A percentile compares a stretch with the other conserved stretches of the same genome.
Conservation (phyloP, 1,140 invertebrate genomes). For the Drosophila leontia region DNA sequence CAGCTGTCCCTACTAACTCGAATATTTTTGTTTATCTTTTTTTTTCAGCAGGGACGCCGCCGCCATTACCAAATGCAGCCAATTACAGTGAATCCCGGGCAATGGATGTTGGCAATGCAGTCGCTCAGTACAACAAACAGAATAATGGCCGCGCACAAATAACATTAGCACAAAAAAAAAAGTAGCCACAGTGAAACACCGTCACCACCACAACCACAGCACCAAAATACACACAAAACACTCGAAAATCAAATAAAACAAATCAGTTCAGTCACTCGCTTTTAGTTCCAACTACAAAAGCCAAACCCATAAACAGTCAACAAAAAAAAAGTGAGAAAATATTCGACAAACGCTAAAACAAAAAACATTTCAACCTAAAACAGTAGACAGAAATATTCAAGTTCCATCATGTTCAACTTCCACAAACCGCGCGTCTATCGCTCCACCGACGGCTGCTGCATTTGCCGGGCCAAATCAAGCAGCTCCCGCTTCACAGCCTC, state of each 20-base stretch:
- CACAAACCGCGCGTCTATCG: slow-evolving; percentile 95
- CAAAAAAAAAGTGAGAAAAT: background rate
- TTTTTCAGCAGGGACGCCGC: slow-evolving; percentile 17
- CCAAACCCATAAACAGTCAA: no score
- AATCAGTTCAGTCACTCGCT: slow-evolving; percentile 1
- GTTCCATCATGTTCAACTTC: slow-evolving; percentile 92
- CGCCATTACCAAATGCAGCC: slow-evolving; percentile 43
- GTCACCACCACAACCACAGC: background rate
- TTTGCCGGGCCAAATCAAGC: slow-evolving; percentile 95
- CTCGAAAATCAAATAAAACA: background rate
- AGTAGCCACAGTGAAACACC: slow-evolving; percentile 25
- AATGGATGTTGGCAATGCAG: slow-evolving; percentile 41
- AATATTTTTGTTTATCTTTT: slow-evolving; percentile 5
- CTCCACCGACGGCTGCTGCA: slow-evolving; percentile 93
- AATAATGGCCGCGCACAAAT: slow-evolving; percentile 46
- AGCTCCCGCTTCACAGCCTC: slow-evolving; percentile 95
- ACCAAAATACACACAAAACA: slow-evolving; percentile 29
- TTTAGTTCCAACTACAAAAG: slow-evolving; percentile 1
- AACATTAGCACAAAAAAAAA: slow-evolving; percentile 32
- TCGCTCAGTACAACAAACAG: slow-evolving; percentile 18
- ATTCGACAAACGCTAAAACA: background rate
- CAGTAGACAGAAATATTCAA: slow-evolving; percentile 45
- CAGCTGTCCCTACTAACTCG: slow-evolving; percentile 4
- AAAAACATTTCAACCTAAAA: slow-evolving; percentile 3
- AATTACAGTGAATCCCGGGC: slow-evolving; percentile 41